A percentile compares a stretch with the other conserved stretches of the same genome.
phyloP scores from a whole-genome alignment of 2,113 vertebrate species.

The Tachuris rubrigastra region DNA sequence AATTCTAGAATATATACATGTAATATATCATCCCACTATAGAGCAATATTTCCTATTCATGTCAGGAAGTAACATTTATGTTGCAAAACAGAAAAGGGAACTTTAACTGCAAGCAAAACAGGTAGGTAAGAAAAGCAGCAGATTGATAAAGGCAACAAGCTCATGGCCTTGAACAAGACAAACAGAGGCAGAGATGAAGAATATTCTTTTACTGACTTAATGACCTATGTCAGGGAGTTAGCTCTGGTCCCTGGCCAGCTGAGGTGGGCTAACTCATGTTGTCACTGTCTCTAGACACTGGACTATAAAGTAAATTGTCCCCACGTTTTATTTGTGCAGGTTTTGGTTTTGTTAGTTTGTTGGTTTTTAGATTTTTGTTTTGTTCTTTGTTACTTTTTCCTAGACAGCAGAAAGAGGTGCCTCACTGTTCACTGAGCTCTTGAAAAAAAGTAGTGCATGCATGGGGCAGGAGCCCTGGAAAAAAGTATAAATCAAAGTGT shows the following conservation, averaged over 20 bases:
- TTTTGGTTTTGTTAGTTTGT: not conserved
- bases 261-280: not conserved
- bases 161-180: constrained; percentile 6
- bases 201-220: not conserved
- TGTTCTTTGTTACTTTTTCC: rapidly evolving
- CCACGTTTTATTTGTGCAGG: rapidly evolving
- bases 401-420: not conserved
- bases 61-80: not conserved
- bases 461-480: not conserved
- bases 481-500: not conserved
- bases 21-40: not conserved
- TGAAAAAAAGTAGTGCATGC: not conserved
- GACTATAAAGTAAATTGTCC: not conserved
- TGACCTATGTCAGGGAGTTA: not conserved
- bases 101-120: not conserved
- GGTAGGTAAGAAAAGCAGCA: not conserved
- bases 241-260: not conserved
- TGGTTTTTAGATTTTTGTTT: not conserved
- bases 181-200: not conserved
- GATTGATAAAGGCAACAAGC: not conserved
- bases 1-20: not conserved
- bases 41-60: not conserved
- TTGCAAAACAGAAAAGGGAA: not conserved
- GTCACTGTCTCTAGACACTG: not conserved
- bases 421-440: not conserved